A percentile compares a stretch with the other conserved stretches of the same genome.
Conservation (phyloP, 1,140 invertebrate species). For the Anthonomus grandis region DNA sequence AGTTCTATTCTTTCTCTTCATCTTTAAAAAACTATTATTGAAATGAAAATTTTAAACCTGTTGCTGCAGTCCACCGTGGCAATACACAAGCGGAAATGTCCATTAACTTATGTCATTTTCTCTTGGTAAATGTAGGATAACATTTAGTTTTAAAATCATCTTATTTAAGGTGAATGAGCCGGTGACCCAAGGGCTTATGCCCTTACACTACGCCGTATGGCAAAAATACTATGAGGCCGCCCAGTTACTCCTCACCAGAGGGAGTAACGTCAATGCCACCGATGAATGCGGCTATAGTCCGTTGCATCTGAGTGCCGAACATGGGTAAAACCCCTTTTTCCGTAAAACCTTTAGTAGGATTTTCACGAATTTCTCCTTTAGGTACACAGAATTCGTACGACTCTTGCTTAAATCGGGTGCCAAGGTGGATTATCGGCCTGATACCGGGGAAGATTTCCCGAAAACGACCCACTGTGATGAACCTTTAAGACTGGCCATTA, state of each 20-base stretch:
- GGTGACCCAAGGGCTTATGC: slow-evolving; percentile 76
- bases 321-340: slow-evolving; percentile 57
- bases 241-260: slow-evolving; percentile 69
- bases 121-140: background rate
- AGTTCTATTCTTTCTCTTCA: too few species aligned
- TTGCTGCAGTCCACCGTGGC: too few species aligned
- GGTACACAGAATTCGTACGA: slow-evolving; percentile 67
- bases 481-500: slow-evolving; percentile 75
- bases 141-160: background rate
- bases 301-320: slow-evolving; percentile 81
- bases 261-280: slow-evolving; percentile 77
- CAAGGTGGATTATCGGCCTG: slow-evolving; percentile 71
- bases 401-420: slow-evolving; percentile 76
- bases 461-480: slow-evolving; percentile 75
- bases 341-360: background rate
- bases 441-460: slow-evolving; percentile 66
- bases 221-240: slow-evolving; percentile 79
- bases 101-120: too few species aligned
- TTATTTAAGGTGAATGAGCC: slow-evolving; percentile 62
- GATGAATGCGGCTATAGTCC: slow-evolving; percentile 91
- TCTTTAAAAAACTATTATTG: too few species aligned
- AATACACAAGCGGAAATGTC: too few species aligned
- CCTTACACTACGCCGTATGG: slow-evolving; percentile 91
- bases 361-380: slow-evolving; percentile 36
- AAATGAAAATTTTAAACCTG: too few species aligned